Evolutionary conservation across 1,140 invertebrate genomes (phyloP).

Genomic region (Drosophila azteca): DNA sequence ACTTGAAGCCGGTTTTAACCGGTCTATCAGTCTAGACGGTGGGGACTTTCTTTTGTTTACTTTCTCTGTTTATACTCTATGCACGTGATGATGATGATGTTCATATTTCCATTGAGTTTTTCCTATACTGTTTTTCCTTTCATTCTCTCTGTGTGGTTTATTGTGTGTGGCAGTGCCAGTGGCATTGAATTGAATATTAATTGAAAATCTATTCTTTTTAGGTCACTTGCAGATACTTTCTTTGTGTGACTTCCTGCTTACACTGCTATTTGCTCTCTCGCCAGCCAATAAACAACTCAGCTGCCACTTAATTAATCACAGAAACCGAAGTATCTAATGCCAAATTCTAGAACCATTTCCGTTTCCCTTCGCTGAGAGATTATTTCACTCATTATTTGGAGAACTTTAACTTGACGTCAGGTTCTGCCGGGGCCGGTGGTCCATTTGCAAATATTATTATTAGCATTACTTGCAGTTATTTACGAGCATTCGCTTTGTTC

Average conservation of each 20-base stretch:
- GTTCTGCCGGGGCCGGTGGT: background rate
- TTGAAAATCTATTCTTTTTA: background rate
- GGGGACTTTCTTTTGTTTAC: background rate
- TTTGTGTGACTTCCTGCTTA: background rate
- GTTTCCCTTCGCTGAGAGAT: constrained; percentile 13
- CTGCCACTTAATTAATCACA: constrained; percentile 8
- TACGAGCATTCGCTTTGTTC: constrained; percentile 36
- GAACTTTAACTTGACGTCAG: constrained; percentile 34
- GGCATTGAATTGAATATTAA: constrained; percentile 2
- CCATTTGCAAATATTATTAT: constrained; percentile 56
- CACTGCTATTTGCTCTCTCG: background rate
- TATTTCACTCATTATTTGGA: constrained; percentile 16
- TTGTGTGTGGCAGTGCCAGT: constrained; percentile 8
- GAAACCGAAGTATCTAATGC: constrained; percentile 6
- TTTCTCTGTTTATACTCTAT: constrained; percentile 44
- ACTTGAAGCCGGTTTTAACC: constrained; percentile 24
- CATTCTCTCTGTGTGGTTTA: no score
- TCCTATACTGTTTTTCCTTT: constrained; percentile 21
- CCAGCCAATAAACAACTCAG: constrained; percentile 9
- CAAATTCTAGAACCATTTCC: constrained; percentile 11
- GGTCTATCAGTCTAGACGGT: constrained; percentile 27
- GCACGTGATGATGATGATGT: constrained; percentile 61
- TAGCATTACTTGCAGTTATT: constrained; percentile 62
- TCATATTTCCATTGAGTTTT: constrained; percentile 46
- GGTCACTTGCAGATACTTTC: background rate